phyloP scores from a whole-genome alignment of 2,888 invertebrate genomes.

The Eupeodes latifasciatus region DNA sequence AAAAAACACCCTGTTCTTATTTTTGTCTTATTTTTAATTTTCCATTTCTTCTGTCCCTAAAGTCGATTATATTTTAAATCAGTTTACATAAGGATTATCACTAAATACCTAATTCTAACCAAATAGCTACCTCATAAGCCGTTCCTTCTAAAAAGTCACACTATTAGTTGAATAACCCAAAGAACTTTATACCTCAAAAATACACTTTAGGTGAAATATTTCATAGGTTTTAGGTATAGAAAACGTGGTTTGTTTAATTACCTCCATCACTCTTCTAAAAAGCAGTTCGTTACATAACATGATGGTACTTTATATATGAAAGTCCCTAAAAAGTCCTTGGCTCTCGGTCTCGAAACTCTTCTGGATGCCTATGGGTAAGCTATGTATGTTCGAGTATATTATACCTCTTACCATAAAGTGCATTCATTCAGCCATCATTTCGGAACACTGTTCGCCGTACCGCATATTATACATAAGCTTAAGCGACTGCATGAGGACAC shows the following conservation, averaged over 20 bases:
- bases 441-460: slow-evolving; percentile 38
- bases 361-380: no score
- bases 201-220: neutral
- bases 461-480: neutral
- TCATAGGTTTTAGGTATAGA: neutral
- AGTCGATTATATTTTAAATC: neutral
- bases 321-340: slow-evolving; percentile 3
- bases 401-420: slow-evolving; percentile 30
- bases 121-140: neutral
- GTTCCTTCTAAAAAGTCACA: neutral
- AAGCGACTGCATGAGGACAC: slow-evolving; percentile 57
- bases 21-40: no score
- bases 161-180: neutral
- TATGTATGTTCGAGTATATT: neutral
- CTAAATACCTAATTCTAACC: neutral
- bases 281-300: neutral
- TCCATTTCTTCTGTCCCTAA: no score
- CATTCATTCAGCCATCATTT: slow-evolving; percentile 66
- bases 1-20: no score
- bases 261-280: neutral
- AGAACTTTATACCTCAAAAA: neutral
- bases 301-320: slow-evolving; percentile 1
- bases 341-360: no score
- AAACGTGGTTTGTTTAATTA: slow-evolving; percentile 20
- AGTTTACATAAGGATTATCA: neutral